Conservation (phyloP, 2,113 vertebrate genomes). For the Chloropsis cyanopogon region DNA sequence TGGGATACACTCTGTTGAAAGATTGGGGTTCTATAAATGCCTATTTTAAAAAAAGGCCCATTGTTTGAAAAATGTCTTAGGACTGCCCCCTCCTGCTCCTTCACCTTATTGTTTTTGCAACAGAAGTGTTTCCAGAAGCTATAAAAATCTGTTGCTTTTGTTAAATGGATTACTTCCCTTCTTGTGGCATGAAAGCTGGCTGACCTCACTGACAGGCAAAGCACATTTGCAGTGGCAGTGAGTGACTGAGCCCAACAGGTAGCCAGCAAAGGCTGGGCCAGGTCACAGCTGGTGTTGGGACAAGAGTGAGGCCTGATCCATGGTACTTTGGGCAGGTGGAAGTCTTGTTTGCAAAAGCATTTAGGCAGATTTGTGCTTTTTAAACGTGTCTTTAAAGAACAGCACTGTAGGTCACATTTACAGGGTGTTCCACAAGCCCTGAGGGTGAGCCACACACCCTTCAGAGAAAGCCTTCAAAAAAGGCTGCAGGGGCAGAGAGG, state of each 20-base stretch:
- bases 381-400: background rate
- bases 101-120: background rate
- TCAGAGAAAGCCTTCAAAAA: background rate
- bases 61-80: background rate
- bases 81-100: background rate
- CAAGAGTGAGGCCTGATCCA: background rate
- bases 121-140: conserved; percentile 27
- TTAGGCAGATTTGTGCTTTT: background rate
- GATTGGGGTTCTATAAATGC: background rate
- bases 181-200: background rate
- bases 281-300: background rate
- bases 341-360: background rate
- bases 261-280: background rate
- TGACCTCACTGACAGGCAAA: background rate
- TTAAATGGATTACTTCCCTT: conserved; percentile 12
- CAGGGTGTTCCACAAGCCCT: background rate
- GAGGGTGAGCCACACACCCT: background rate
- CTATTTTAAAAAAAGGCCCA: background rate
- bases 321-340: background rate
- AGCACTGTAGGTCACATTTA: background rate
- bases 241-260: background rate
- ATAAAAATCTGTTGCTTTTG: background rate
- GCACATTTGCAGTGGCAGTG: background rate
- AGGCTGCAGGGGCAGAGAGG: background rate
- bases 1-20: background rate